Evolutionary conservation across 2,113 vertebrate species (phyloP), one percentile per base, ranked within the genome.

Genomic region (Anarrhichthys ocellatus): DNA sequence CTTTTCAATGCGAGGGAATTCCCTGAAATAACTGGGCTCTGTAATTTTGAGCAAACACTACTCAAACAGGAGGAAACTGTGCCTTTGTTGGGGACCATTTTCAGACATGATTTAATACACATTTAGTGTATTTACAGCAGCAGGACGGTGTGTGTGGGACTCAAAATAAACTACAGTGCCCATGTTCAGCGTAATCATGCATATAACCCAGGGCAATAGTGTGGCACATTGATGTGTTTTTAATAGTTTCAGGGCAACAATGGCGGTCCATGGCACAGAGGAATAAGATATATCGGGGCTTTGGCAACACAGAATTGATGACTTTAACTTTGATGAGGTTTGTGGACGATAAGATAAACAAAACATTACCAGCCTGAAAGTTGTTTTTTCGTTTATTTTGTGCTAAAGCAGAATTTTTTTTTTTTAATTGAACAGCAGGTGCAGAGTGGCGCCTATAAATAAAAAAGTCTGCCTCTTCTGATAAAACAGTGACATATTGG

Each of bases 61-160:
- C 29, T 64, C 9, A 66, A 42, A 52, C 32, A 27, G 4, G 7
- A 76, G 5, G 13, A 46, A 46, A 38, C 9, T 75, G 42, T n/a
- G 24, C 9, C 20, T 13, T 50, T 76, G n/a, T 66, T 66, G 8
- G 67, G 38, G 6, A 50, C 17, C 40, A 58, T 67, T 72, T 78
- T 66, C 40, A 54, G 20, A 8, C n/a, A 22, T 20, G 2, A 24
- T 38, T 38, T 38, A 72, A 48, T 18, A 48, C 9, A 58, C 22
- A 76, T 63, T 56, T 36, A 3, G 13, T 65, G 36, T 46, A 38
- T 27, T 63, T 42, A 63, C 44, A 54, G 20, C 46, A 32, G 34
- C 3, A n/a, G 4, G 34, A 63, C 62, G 17, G 27, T 65, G n/a
- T 32, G 9, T 65, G 36, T n/a, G 69, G 36, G 54, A 27, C 29